These are phyloP conservation scores for Torymus auratus DNA, from an alignment of 2,888 invertebrate species.

Conservation along the genomic window DNA sequence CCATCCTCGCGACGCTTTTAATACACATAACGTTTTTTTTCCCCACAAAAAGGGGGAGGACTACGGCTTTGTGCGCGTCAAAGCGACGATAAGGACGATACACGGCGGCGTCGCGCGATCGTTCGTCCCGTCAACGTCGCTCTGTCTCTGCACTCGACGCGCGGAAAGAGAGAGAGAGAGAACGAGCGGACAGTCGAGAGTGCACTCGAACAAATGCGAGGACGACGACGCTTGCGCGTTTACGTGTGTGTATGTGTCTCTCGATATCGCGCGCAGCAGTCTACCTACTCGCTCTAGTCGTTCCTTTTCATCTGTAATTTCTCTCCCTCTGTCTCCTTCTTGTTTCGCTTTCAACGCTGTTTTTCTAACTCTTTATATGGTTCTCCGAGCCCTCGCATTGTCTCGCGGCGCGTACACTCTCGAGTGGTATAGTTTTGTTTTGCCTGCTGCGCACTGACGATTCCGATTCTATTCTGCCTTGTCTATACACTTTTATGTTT, in stretches of 20 bases:
- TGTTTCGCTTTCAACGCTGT: background rate
- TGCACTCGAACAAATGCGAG: conserved; percentile 3
- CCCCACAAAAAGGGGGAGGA: no score
- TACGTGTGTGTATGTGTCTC: background rate
- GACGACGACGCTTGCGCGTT: background rate
- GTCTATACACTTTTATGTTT: no score
- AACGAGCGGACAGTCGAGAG: conserved; percentile 19
- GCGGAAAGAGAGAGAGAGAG: background rate
- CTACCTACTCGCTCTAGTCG: background rate
- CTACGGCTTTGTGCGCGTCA: no score
- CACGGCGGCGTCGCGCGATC: background rate
- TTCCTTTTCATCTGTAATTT: background rate
- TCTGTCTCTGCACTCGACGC: background rate
- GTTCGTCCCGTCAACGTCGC: background rate
- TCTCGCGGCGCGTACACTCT: no score
- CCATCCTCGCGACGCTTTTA: no score
- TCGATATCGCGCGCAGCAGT: background rate
- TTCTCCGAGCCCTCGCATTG: no score
- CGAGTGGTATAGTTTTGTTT: no score
- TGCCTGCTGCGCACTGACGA: no score
- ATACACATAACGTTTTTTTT: no score
- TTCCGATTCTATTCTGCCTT: no score
- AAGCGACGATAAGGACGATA: background rate
- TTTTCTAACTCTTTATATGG: background rate
- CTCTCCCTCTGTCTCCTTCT: background rate